Conservation (phyloP, 2,113 vertebrate species). For the Melanerpes formicivorus region DNA sequence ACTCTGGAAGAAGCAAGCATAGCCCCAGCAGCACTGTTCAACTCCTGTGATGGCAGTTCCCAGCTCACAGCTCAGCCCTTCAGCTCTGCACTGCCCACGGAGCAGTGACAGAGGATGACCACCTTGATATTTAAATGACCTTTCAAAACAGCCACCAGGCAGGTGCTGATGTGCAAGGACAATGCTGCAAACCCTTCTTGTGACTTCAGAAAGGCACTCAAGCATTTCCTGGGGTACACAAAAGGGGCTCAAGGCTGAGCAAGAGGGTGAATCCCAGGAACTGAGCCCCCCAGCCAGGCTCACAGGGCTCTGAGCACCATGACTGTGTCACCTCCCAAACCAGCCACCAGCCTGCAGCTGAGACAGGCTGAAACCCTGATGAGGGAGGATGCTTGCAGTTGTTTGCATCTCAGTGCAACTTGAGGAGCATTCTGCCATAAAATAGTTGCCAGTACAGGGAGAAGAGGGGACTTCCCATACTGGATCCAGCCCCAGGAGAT, state of each 20-base stretch:
- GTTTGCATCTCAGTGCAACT: neutral
- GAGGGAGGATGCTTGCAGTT: neutral
- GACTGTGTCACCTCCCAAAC: neutral
- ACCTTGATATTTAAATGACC: neutral
- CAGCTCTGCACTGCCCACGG: neutral
- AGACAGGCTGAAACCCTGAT: neutral
- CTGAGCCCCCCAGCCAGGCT: fast-evolving
- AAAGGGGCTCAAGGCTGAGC: neutral
- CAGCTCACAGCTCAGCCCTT: neutral
- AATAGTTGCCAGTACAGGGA: neutral
- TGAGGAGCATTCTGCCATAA: neutral
- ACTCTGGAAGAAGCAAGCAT: constrained; percentile 6
- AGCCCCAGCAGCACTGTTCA: constrained; percentile 12
- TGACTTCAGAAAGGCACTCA: fast-evolving
- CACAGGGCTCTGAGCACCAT: neutral
- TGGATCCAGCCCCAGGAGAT: neutral
- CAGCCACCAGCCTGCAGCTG: neutral
- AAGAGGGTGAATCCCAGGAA: neutral
- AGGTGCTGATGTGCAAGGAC: neutral
- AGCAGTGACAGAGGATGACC: fast-evolving
- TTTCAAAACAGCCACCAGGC: neutral
- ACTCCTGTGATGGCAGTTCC: neutral
- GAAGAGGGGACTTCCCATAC: neutral
- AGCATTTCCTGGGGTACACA: neutral
- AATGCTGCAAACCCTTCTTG: neutral